phyloP scores from a whole-genome alignment of 2,888 invertebrate genomes.

The Melanchra persicariae region DNA sequence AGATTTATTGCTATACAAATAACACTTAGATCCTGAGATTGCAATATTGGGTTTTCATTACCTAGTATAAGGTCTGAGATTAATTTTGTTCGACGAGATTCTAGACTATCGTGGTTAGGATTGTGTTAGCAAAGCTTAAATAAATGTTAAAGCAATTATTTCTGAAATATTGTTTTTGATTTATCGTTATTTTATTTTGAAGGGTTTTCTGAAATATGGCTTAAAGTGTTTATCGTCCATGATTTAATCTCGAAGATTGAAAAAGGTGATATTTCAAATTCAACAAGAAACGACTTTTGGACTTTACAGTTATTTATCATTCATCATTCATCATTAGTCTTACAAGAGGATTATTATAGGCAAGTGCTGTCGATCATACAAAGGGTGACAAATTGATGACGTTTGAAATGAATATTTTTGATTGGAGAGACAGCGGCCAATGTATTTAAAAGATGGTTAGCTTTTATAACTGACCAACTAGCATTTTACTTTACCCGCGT shows the following conservation, averaged over 20 bases:
- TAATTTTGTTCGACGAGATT: not conserved
- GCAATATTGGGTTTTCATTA: conserved; percentile 19
- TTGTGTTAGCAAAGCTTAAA: not conserved
- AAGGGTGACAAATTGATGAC: not conserved
- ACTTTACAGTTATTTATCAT: not conserved
- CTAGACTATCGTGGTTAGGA: not conserved
- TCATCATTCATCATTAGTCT: not conserved
- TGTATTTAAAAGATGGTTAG: not conserved
- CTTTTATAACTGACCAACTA: too few relatives aligned
- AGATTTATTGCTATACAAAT: conserved; percentile 13
- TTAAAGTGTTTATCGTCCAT: not conserved
- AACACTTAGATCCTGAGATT: not conserved
- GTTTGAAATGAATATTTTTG: not conserved
- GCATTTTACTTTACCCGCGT: too few relatives aligned
- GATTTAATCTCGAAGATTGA: not conserved
- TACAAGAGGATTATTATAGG: not conserved
- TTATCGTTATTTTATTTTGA: not conserved
- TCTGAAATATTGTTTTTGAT: not conserved
- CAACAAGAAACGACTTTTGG: not conserved
- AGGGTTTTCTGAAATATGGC: not conserved
- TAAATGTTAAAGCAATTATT: not conserved
- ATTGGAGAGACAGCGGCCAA: not conserved
- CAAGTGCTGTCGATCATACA: not conserved
- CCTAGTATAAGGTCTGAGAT: conserved; percentile 11
- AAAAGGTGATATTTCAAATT: not conserved